Conservation (phyloP, 1,140 invertebrate genomes). For the Lepidostoma basale region DNA sequence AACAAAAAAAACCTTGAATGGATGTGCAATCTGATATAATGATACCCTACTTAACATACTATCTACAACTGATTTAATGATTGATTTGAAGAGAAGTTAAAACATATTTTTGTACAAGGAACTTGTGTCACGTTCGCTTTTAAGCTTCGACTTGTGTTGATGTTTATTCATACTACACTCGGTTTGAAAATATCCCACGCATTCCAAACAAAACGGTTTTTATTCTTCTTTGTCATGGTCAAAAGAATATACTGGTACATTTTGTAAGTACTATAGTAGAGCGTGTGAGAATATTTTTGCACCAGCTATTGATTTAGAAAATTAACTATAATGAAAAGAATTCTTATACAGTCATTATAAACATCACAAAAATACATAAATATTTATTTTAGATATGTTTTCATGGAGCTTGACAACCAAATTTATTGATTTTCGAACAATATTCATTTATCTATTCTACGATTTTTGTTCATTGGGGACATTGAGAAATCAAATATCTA, state of each 20-base stretch:
- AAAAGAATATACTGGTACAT: not conserved
- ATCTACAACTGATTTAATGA: not conserved
- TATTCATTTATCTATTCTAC: no score
- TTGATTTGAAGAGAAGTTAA: constrained; percentile 1
- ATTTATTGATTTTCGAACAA: no score
- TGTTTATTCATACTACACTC: not conserved
- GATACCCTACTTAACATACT: no score
- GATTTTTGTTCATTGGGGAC: no score
- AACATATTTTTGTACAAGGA: not conserved
- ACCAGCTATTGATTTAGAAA: not conserved
- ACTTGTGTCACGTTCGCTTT: not conserved
- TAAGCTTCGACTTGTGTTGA: not conserved
- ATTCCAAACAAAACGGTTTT: constrained; percentile 10
- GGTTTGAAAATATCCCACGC: constrained; percentile 5
- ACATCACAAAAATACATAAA: no score
- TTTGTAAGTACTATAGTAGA: not conserved
- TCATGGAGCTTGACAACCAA: no score
- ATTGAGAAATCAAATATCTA: no score
- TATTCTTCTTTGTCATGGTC: not conserved
- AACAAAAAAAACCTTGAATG: no score
- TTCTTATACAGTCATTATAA: no score
- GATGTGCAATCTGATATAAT: no score
- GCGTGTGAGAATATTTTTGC: constrained; percentile 1
- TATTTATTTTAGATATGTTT: no score
- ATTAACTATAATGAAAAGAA: no score